Conservation (phyloP, 2,113 vertebrate genomes). For the Grallaria varia region DNA sequence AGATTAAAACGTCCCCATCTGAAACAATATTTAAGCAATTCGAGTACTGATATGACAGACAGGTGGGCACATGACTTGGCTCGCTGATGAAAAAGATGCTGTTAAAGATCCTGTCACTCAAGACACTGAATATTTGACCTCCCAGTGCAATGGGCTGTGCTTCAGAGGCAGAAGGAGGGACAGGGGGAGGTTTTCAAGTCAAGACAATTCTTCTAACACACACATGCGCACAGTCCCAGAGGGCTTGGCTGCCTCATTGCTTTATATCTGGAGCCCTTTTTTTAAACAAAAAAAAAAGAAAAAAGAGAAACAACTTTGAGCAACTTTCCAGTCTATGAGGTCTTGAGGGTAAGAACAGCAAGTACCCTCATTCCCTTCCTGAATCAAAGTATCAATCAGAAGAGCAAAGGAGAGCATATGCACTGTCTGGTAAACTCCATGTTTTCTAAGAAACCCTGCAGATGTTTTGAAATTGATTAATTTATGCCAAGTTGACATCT, state of each 20-base stretch:
- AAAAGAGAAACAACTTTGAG: neutral
- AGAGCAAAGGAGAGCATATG: neutral
- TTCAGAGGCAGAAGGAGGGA: neutral
- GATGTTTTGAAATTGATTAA: constrained; percentile 44
- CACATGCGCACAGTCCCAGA: neutral
- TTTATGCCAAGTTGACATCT: constrained; percentile 60
- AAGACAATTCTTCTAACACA: neutral
- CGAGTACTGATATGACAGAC: constrained; percentile 48
- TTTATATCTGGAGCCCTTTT: neutral
- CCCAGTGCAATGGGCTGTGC: neutral
- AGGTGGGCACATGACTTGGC: constrained; percentile 2
- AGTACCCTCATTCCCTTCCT: neutral
- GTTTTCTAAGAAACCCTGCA: constrained; percentile 24
- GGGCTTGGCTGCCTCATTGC: neutral
- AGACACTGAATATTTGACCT: neutral
- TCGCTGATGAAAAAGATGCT: constrained; percentile 40
- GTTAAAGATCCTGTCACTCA: constrained; percentile 26
- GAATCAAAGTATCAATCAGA: neutral
- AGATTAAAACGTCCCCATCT: constrained; percentile 60
- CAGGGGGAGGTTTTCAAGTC: neutral
- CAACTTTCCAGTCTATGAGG: neutral
- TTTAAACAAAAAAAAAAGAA: neutral
- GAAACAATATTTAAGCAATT: constrained; percentile 63
- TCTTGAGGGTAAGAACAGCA: neutral
- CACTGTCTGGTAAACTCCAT: neutral